Evolutionary conservation across 2,888 invertebrate species (phyloP).

Genomic region (Dolichopus griseipennis): DNA sequence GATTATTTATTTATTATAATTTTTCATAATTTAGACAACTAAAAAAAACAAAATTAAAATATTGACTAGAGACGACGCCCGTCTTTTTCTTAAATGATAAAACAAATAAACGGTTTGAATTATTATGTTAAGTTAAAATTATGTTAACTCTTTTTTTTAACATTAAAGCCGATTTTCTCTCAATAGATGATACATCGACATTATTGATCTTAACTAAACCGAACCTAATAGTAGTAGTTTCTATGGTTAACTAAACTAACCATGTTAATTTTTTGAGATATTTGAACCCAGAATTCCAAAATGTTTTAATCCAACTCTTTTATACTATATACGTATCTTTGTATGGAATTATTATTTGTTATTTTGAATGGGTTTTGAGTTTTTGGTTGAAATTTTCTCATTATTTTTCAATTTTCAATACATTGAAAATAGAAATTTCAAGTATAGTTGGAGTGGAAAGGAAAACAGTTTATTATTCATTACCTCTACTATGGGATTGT

Average conservation of each 20-base stretch:
- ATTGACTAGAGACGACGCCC: constrained; percentile 3
- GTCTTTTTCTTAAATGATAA: not conserved
- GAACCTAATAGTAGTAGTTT: constrained; percentile 4
- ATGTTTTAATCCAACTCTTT: too few species aligned
- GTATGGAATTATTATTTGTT: not conserved
- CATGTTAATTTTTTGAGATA: not conserved
- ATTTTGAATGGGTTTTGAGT: not conserved
- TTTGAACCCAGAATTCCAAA: not conserved
- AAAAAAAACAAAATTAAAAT: not conserved
- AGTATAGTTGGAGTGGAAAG: not conserved
- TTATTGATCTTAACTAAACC: not conserved
- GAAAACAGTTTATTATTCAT: not conserved
- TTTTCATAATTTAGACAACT: not conserved
- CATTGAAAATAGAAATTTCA: not conserved
- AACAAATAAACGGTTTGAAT: not conserved
- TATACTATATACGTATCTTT: too few species aligned
- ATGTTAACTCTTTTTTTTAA: too few species aligned
- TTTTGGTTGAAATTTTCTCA: not conserved
- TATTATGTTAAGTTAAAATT: too few species aligned
- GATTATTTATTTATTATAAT: too few species aligned
- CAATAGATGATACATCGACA: not conserved
- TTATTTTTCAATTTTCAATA: not conserved
- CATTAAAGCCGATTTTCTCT: too few species aligned
- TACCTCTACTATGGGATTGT: not conserved
- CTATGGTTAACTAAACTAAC: constrained; percentile 7